Conservation (phyloP, 2,113 vertebrate species). For the Zosterops borbonicus region DNA sequence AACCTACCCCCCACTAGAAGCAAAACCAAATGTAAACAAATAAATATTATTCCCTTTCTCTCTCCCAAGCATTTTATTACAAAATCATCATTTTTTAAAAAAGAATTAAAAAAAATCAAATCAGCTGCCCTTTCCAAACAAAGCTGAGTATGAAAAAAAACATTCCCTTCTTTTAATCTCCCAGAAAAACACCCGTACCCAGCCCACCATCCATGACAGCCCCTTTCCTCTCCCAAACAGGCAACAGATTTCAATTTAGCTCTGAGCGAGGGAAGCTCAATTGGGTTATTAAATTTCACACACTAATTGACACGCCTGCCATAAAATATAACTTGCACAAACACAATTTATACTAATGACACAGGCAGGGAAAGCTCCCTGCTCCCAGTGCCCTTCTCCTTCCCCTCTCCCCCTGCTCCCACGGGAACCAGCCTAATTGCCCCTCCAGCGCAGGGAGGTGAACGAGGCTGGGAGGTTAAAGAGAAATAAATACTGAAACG, state of each 20-base stretch:
- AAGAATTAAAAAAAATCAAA: background rate
- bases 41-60: background rate
- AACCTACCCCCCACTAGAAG: background rate
- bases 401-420: slow-evolving; percentile 8
- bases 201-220: background rate
- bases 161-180: background rate
- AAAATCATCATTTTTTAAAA: background rate
- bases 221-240: slow-evolving; percentile 21
- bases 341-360: slow-evolving; percentile 70
- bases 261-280: slow-evolving; percentile 45
- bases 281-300: slow-evolving; percentile 75
- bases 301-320: slow-evolving; percentile 65
- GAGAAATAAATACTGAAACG: slow-evolving; percentile 18
- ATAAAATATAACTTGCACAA: slow-evolving; percentile 67
- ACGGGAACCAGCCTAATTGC: background rate
- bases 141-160: background rate
- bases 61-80: background rate
- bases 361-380: slow-evolving; percentile 4
- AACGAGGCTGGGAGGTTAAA: slow-evolving; percentile 54
- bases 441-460: background rate
- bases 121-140: background rate
- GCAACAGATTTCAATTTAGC: slow-evolving; percentile 67
- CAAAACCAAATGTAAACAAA: background rate
- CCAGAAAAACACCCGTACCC: background rate
- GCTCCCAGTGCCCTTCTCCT: slow-evolving; percentile 7